These are phyloP conservation scores for Idaea biselata DNA, from an alignment of 2,888 invertebrate species.

Conservation along the genomic window DNA sequence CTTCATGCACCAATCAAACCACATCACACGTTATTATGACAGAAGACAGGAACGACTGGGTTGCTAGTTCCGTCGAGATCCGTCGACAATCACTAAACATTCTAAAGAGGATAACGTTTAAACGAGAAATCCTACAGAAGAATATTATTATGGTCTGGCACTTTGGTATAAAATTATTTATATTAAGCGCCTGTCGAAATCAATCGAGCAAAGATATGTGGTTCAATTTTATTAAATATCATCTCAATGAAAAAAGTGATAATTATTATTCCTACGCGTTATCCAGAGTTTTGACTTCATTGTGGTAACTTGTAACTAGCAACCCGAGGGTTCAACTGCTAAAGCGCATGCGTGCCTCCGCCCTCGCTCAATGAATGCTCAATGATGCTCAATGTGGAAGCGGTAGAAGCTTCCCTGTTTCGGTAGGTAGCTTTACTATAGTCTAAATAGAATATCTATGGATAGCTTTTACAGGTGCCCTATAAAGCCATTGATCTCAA, in stretches of 20 bases:
- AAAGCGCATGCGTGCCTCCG: slow-evolving; percentile 66
- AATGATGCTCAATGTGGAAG: slow-evolving; percentile 28
- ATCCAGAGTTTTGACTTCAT: slow-evolving; percentile 13
- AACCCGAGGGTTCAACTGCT: slow-evolving; percentile 34
- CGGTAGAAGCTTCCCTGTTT: slow-evolving; percentile 6
- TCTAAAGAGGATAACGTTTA: slow-evolving; percentile 20
- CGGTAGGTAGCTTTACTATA: no score
- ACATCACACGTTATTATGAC: slow-evolving; percentile 15
- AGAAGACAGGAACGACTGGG: slow-evolving; percentile 22
- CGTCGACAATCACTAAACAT: not conserved
- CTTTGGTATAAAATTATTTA: not conserved
- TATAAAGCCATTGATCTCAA: no score
- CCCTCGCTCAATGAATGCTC: slow-evolving; percentile 63
- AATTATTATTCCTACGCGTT: not conserved
- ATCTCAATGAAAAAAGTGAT: no score
- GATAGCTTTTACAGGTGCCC: no score
- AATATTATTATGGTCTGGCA: not conserved
- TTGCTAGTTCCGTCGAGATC: slow-evolving; percentile 38
- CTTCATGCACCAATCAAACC: slow-evolving; percentile 11
- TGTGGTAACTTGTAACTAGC: slow-evolving; percentile 38
- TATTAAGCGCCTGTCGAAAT: slow-evolving; percentile 8
- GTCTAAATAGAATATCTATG: no score
- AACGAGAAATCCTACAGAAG: slow-evolving; percentile 4
- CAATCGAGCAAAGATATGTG: slow-evolving; percentile 3
- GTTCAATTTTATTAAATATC: not conserved